These are phyloP conservation scores for Eciton burchellii DNA, from an alignment of 1,140 invertebrate species.

Conservation along the genomic window DNA sequence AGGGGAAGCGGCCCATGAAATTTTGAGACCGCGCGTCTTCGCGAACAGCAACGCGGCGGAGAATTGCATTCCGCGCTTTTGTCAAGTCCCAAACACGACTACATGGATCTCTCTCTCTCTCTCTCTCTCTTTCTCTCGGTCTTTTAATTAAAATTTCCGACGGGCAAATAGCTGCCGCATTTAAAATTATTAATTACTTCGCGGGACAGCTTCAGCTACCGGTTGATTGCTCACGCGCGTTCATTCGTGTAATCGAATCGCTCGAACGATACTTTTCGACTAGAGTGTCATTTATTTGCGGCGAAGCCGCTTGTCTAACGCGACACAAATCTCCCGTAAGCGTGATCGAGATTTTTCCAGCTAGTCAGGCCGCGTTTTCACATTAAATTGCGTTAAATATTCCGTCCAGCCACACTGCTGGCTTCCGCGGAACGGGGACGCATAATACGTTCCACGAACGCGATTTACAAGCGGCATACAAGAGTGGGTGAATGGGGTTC, in stretches of 20 bases:
- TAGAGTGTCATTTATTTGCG: too few species aligned
- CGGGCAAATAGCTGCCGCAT: background rate
- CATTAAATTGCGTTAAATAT: conserved; percentile 45
- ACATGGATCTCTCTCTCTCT: too few species aligned
- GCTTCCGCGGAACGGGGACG: conserved; percentile 27
- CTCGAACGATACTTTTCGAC: background rate
- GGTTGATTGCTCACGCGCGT: background rate
- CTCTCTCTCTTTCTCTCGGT: too few species aligned
- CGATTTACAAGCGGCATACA: conserved; percentile 50
- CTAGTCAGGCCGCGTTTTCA: conserved; percentile 2
- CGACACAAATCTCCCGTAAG: background rate
- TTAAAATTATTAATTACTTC: conserved; percentile 47
- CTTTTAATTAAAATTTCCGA: conserved; percentile 45
- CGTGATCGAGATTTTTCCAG: conserved; percentile 26
- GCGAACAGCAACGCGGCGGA: background rate
- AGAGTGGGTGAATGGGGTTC: conserved; percentile 32
- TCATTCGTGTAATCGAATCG: background rate
- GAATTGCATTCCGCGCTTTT: conserved; percentile 52
- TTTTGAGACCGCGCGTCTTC: background rate
- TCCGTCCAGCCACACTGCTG: background rate
- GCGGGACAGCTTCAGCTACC: too few species aligned
- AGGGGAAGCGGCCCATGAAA: conserved; percentile 12
- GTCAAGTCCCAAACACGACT: conserved; percentile 19
- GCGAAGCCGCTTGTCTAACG: too few species aligned
- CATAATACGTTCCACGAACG: conserved; percentile 56